Base-by-base conservation (phyloP, 2,888 invertebrate genomes). In the Sarcophaga caerulescens region DNA sequence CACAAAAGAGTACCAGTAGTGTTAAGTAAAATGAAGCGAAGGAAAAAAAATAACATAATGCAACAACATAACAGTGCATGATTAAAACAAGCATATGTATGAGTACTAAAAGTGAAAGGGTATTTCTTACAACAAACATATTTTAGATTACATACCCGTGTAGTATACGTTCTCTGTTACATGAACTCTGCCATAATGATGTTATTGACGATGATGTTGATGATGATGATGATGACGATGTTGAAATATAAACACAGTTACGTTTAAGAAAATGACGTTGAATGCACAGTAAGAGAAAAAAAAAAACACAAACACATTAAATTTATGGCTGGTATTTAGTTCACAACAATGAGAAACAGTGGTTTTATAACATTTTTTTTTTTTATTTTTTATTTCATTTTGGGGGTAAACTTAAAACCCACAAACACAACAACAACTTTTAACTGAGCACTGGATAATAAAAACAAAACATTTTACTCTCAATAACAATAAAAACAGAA, bases 91-190 rank as follows among this genome's bases (percentile, higher is more conserved):
- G 35, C 35, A 4, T 52, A 17, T 1, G 5, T 52, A 5, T 17
- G 52, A 17, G 52, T 52, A 52, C 52, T 45, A 76, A 81, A 81
- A 81, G 81, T 81, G 81, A 81, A 81, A 81, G 81, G 81, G 70
- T 70, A 57, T 76, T 75, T 52, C 19, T 62, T 57, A 21, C 17
- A 57, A 69, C 52, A 52, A 70, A 66, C 60, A 69, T 12, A 35
- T 35, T 35, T 35, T 35, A 35, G 35, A 35, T 35, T 35, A 35
- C 35, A 35, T 35, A 10, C 35, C 35, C 35, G 1, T 35, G 10
- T 44, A 17, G 52, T 52, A 52, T 4, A 44, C 70, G 70, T 81
- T 76, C 81, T 81, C 81, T 81, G 59, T 76, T 74, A 69, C 74
- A 75, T 45, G 57, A 52, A 75, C n/a, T 57, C 44, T 74, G 52